Evolutionary conservation across 2,113 vertebrate genomes (phyloP).

Genomic region (Shinisaurus crocodilurus): DNA sequence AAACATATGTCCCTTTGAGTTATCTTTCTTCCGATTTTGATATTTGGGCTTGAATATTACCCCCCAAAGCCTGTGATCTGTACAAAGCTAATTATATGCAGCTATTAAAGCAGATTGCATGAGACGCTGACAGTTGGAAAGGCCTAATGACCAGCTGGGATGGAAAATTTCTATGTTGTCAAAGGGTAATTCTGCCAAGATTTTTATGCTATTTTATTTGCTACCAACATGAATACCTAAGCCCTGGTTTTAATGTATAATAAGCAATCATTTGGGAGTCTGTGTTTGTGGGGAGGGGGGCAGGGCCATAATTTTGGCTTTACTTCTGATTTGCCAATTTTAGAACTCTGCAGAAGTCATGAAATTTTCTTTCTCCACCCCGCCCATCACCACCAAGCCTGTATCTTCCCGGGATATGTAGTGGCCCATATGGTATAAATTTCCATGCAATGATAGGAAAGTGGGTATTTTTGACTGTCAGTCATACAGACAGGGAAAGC

Average conservation of each 20-base stretch:
- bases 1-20: constrained; percentile 70
- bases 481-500: background rate
- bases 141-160: constrained; percentile 79
- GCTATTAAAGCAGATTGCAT: constrained; percentile 78
- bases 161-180: constrained; percentile 65
- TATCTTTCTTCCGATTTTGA: constrained; percentile 72
- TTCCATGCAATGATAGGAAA: background rate
- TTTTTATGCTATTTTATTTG: constrained; percentile 68
- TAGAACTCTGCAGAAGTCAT: constrained; percentile 8
- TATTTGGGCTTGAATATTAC: constrained; percentile 66
- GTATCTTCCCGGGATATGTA: background rate
- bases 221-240: constrained; percentile 62
- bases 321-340: background rate
- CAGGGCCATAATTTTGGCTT: background rate
- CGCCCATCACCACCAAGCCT: background rate
- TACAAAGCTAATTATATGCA: constrained; percentile 76
- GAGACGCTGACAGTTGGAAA: constrained; percentile 79
- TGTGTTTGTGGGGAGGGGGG: background rate
- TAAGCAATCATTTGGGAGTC: constrained; percentile 44
- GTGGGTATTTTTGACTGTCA: background rate
- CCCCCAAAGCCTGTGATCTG: constrained; percentile 67
- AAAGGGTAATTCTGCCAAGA: constrained; percentile 68
- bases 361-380: background rate
- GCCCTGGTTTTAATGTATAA: constrained; percentile 30
- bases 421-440: background rate